Conservation (phyloP, 1,140 invertebrate genomes). For the Lithobius niger region DNA sequence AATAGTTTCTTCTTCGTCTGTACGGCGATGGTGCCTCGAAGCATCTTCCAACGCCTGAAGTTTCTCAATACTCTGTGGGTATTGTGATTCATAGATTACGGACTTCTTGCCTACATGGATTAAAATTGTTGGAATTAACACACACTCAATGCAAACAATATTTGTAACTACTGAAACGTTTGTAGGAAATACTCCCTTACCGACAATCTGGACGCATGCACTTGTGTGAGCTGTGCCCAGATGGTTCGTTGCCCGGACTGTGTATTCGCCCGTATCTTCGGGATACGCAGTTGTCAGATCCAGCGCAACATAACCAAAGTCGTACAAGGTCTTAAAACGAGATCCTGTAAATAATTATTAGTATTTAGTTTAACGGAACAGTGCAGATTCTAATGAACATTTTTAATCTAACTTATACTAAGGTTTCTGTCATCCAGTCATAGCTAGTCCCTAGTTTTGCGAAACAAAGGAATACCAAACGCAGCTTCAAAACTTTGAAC, state of each 20-base stretch:
- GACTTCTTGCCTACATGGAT: constrained; percentile 26
- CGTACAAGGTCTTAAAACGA: constrained; percentile 85
- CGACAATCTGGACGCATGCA: constrained; percentile 59
- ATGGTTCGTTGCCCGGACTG: constrained; percentile 79
- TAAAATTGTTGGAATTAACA: no score
- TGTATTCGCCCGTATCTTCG: constrained; percentile 86
- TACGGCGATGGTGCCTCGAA: constrained; percentile 51
- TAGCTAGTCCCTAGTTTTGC: no score
- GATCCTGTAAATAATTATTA: no score
- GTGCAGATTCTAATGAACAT: no score
- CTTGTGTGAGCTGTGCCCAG: constrained; percentile 83
- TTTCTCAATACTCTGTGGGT: constrained; percentile 86
- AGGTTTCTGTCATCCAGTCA: no score
- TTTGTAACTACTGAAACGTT: no score
- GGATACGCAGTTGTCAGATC: constrained; percentile 77
- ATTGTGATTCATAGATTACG: constrained; percentile 83
- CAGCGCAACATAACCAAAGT: constrained; percentile 83
- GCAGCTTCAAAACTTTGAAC: no score
- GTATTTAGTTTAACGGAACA: no score
- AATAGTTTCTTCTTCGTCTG: constrained; percentile 59
- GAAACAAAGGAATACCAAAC: no score
- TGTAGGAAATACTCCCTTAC: no score
- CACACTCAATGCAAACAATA: no score
- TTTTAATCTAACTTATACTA: no score
- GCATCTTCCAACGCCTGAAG: constrained; percentile 86